Conservation (phyloP, 2,888 invertebrate genomes). For the Synergus itoensis region DNA sequence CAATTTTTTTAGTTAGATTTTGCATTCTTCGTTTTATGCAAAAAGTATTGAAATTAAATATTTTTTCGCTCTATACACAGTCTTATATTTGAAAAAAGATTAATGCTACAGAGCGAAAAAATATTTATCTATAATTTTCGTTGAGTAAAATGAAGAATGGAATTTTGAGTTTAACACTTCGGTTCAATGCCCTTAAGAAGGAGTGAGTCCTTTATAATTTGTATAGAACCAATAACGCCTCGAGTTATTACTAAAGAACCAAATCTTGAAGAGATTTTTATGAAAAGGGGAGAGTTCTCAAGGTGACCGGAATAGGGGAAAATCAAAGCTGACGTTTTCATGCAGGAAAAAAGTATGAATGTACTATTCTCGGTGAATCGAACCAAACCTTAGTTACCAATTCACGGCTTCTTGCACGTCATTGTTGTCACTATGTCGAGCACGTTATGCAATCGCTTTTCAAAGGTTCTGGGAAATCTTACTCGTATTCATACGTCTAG, state of each 20-base stretch:
- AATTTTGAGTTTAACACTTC: no score
- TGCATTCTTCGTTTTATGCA: no score
- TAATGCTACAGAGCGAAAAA: no score
- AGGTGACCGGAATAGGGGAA: background rate
- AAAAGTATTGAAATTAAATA: no score
- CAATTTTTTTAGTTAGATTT: no score
- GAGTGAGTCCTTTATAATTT: background rate
- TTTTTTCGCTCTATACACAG: no score
- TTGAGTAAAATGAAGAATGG: no score
- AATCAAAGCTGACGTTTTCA: constrained; percentile 36
- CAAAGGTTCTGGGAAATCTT: constrained; percentile 60
- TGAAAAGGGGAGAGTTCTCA: background rate
- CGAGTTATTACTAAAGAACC: background rate
- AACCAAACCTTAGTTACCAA: constrained; percentile 35
- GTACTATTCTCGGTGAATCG: constrained; percentile 10
- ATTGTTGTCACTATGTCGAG: constrained; percentile 39
- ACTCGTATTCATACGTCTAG: constrained; percentile 49
- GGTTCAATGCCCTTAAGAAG: no score
- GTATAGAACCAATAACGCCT: no score
- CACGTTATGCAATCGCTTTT: constrained; percentile 62
- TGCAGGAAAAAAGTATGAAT: constrained; percentile 18
- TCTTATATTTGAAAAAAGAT: no score
- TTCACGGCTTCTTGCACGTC: constrained; percentile 40
- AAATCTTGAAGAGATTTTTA: background rate
- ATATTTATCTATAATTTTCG: no score